A percentile compares a stretch with the other conserved stretches of the same genome.
Conservation (phyloP, 2,888 invertebrate species). For the Callyntrura guangdongensis region DNA sequence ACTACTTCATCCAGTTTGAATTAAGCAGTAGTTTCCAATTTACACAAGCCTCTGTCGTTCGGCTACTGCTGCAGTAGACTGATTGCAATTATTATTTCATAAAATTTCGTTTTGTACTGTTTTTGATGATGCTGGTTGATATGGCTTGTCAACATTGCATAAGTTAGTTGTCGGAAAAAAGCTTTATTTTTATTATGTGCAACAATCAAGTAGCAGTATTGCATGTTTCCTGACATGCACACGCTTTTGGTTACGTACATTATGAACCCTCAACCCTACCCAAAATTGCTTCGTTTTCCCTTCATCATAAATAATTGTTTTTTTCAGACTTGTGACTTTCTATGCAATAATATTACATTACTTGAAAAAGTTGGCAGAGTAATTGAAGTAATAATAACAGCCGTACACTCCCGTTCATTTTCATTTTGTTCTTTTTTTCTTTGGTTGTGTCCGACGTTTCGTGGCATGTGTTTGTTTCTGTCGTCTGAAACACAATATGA, state of each 20-base stretch:
- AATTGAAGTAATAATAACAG: conserved; percentile 38
- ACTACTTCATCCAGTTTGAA: background rate
- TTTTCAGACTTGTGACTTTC: background rate
- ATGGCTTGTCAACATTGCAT: conserved; percentile 9
- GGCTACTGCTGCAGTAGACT: background rate
- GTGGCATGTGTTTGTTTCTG: background rate
- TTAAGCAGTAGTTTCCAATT: too few species aligned
- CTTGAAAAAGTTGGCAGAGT: conserved; percentile 30
- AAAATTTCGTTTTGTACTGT: background rate
- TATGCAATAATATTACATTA: conserved; percentile 15
- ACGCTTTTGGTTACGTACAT: background rate
- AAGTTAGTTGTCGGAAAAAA: conserved; percentile 1
- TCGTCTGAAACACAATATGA: conserved; percentile 21
- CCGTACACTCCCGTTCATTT: conserved; percentile 6
- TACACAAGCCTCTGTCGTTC: background rate
- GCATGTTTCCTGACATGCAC: background rate
- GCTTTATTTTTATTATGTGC: conserved; percentile 13
- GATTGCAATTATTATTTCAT: background rate
- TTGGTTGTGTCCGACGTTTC: background rate
- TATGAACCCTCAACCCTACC: background rate
- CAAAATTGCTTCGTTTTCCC: background rate
- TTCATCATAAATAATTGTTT: conserved; percentile 4
- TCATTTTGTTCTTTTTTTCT: background rate
- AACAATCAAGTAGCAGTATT: background rate
- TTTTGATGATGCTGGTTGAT: background rate